Percentiles rank a stretch among this genome's conserved stretches.
Evolutionary conservation across 2,888 invertebrate species (phyloP).

Genomic region (Latrodectus elegans): DNA sequence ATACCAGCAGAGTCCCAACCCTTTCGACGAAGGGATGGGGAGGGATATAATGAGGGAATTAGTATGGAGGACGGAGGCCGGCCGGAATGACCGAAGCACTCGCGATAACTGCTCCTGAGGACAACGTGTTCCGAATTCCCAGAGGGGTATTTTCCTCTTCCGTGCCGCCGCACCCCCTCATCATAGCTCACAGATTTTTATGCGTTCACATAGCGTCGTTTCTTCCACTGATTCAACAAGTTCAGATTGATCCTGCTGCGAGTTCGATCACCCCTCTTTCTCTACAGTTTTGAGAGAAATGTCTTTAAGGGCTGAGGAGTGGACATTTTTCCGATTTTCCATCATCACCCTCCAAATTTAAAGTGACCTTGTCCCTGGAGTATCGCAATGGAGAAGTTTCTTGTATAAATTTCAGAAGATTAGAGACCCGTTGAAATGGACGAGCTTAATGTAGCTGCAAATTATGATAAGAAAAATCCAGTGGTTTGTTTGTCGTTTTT

Average conservation of each 20-base stretch:
- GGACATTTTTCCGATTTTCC: too few relatives aligned
- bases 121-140: constrained; percentile 50
- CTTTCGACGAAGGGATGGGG: not conserved
- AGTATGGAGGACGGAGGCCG: constrained; percentile 37
- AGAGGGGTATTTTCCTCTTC: constrained; percentile 5
- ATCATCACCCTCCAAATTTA: too few relatives aligned
- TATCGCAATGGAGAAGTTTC: too few relatives aligned
- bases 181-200: constrained; percentile 14
- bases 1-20: not conserved
- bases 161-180: not conserved
- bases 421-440: too few relatives aligned
- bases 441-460: too few relatives aligned
- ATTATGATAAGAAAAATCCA: too few relatives aligned
- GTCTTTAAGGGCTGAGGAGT: too few relatives aligned
- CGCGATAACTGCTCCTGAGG: constrained; percentile 47
- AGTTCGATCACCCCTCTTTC: not conserved
- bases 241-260: not conserved
- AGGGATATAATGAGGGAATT: constrained; percentile 35
- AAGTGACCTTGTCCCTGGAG: too few relatives aligned
- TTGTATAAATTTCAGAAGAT: too few relatives aligned
- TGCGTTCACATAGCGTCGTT: constrained; percentile 15
- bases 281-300: not conserved
- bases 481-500: too few relatives aligned
- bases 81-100: constrained; percentile 34
- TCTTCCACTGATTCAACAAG: constrained; percentile 15